phyloP scores from a whole-genome alignment of 2,888 invertebrate species.

The Malthinus flaveolus region DNA sequence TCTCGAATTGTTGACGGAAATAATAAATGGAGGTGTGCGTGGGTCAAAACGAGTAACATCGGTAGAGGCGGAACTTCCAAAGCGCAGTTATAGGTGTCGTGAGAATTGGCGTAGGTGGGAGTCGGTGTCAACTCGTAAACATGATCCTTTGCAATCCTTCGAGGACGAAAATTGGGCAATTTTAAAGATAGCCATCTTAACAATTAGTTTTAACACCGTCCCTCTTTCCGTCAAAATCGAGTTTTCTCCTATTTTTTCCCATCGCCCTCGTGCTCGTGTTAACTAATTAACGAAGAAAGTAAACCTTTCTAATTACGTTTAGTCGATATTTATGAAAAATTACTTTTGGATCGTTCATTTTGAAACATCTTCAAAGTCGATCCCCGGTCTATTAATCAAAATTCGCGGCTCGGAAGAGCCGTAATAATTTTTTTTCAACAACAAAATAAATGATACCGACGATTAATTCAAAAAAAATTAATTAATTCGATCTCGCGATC shows the following conservation, averaged over 20 bases:
- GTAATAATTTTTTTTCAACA: too few relatives aligned
- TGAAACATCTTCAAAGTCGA: too few relatives aligned
- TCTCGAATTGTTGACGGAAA: slow-evolving; percentile 29
- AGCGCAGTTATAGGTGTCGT: slow-evolving; percentile 41
- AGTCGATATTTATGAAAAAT: too few relatives aligned
- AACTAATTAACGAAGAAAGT: background rate
- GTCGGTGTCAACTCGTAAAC: slow-evolving; percentile 37
- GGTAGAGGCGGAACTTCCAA: slow-evolving; percentile 38
- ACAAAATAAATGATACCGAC: too few relatives aligned
- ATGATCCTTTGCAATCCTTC: slow-evolving; percentile 21
- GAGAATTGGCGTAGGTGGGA: slow-evolving; percentile 42
- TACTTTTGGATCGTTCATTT: too few relatives aligned
- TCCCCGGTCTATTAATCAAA: too few relatives aligned
- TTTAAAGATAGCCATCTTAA: background rate
- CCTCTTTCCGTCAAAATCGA: too few relatives aligned
- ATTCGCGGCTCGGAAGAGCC: too few relatives aligned
- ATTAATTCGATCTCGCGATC: too few relatives aligned
- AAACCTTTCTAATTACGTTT: slow-evolving; percentile 1
- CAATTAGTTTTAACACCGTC: too few relatives aligned
- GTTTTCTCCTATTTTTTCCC: background rate
- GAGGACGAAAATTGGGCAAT: background rate
- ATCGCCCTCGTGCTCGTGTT: too few relatives aligned
- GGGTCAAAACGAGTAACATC: slow-evolving; percentile 38
- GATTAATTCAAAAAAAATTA: too few relatives aligned
- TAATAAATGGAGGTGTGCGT: slow-evolving; percentile 40